Base-by-base conservation (phyloP, 2,113 vertebrate species). In the Perca schrenkii region DNA sequence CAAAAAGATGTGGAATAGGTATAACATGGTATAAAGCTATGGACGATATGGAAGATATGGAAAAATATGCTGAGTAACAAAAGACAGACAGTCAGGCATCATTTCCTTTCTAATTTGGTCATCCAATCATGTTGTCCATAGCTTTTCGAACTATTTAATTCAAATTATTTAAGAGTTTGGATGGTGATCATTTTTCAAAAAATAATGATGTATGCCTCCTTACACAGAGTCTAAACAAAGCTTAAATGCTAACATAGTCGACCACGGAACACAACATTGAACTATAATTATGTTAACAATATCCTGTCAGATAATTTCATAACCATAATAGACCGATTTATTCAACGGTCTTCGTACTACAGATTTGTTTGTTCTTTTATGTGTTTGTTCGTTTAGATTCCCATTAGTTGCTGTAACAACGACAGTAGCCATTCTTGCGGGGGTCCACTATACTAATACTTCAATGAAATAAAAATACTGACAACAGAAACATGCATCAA, bases 61-160 rank as follows among this genome's bases (percentile, higher is more conserved):
- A 49, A 49, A 58, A 66, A 54, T 8, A 46, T 17, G 25, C 65
- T 69, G 17, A 8, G 66, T 40, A 46, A 79, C 46, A 77, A 77
- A 82, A 85, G 46, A 12, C 22, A 8, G 14, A 67, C 49, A 77
- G 49, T 19, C 36, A 77, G 15, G 40, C 10, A 8, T 43, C 40
- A 43, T 43, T 43, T 43, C 40, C 40, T 43, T 6, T 43, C 40
- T 43, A 43, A 43, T 43, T 43, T 58, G 56, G 13, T 13, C 6
- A 34, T 73, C 21, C 15, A 21, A 43, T n/a, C 40, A 52, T 25
- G 16, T 46, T n/a, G 25, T 61, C 12, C 43, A 49, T 49, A 3
- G 16, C 54, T 47, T 31, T 73, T 14, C 3, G 1, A 31, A 8
- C 15, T 25, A 25, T 25, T 25, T 25, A 25, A 25, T 25, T 25